Evolutionary conservation across 2,797 vertebrate species (phyloP), one percentile per base, ranked within the genome.

Genomic region (Thaleichthys pacificus): DNA sequence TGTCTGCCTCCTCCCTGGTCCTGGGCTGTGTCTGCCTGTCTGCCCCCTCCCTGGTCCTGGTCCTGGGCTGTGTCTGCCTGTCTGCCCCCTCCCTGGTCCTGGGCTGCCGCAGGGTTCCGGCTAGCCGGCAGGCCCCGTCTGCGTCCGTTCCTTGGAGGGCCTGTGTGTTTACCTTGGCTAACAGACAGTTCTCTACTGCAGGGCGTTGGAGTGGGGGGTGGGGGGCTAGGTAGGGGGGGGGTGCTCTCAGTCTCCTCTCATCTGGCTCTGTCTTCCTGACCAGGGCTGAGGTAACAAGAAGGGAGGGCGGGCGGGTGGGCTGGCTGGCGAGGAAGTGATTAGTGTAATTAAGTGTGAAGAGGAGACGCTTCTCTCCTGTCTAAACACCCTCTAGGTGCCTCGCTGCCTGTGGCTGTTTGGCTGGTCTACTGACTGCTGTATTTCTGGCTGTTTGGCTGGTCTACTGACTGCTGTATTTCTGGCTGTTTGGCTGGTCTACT

Each of bases 91-190:
- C 11, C 35, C 19, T 21, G 35, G 38, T 15, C 49, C 49, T 51
- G 49, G 49, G 12, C 12, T 51, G 49, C 17, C 12, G 14, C 49
- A 3, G 49, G 49, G 12, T 3, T 51, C 17, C 17, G 32, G 32
- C 17, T 51, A 19, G 49, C 38, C 28, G 26, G 24, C 66, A 54
- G 66, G 47, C 58, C 57, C 1, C 8, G 21, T 21, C 58, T 51
- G 49, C 17, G 49, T 21, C 58, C 21, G 58, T 0, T 12, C 58
- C 22, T 69, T 51, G 83, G 74, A 80, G 75, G 68, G 81, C 81
- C 75, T 75, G 80, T 90, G 84, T 90, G 84, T 90, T 88, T 89
- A 76, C 78, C 69, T 87, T 88, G 83, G 88, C 85, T 86, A 81
- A 87, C 86, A 85, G 86, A 77, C 84, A 4, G 76, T 77, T 70